These are phyloP conservation scores for Sphaeridia pumilis DNA, from an alignment of 2,888 invertebrate genomes.

Conservation along the genomic window DNA sequence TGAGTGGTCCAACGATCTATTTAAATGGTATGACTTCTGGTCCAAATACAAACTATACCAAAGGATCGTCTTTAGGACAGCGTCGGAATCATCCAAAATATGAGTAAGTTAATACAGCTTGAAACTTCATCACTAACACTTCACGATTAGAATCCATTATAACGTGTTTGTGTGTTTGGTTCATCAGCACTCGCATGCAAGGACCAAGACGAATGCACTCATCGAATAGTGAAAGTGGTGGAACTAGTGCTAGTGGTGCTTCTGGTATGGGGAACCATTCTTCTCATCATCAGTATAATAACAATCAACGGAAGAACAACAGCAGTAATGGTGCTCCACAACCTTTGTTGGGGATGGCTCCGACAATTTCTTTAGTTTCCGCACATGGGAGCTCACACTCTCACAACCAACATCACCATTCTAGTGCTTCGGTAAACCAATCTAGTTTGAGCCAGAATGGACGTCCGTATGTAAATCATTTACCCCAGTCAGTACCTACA, in stretches of 20 bases:
- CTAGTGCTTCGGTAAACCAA: slow-evolving; percentile 12
- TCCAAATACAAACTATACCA: slow-evolving; percentile 44
- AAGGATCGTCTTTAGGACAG: slow-evolving; percentile 34
- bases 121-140: too few relatives aligned
- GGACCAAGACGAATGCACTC: slow-evolving; percentile 14
- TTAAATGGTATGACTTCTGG: slow-evolving; percentile 57
- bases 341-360: slow-evolving; percentile 28
- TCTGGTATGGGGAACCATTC: slow-evolving; percentile 15
- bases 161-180: neutral
- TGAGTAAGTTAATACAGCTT: too few relatives aligned
- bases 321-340: slow-evolving; percentile 25
- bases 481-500: slow-evolving; percentile 26
- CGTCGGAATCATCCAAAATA: slow-evolving; percentile 34
- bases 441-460: slow-evolving; percentile 24
- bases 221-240: slow-evolving; percentile 19
- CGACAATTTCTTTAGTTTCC: slow-evolving; percentile 23
- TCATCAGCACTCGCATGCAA: slow-evolving; percentile 2
- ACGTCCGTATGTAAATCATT: slow-evolving; percentile 22
- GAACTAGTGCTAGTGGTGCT: slow-evolving; percentile 21
- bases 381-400: slow-evolving; percentile 20
- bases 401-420: slow-evolving; percentile 22
- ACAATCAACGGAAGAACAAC: slow-evolving; percentile 27
- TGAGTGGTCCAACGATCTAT: slow-evolving; percentile 55
- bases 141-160: too few relatives aligned
- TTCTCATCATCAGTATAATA: slow-evolving; percentile 22